Conservation (phyloP, 2,113 vertebrate genomes). For the Corythornis vintsioides region DNA sequence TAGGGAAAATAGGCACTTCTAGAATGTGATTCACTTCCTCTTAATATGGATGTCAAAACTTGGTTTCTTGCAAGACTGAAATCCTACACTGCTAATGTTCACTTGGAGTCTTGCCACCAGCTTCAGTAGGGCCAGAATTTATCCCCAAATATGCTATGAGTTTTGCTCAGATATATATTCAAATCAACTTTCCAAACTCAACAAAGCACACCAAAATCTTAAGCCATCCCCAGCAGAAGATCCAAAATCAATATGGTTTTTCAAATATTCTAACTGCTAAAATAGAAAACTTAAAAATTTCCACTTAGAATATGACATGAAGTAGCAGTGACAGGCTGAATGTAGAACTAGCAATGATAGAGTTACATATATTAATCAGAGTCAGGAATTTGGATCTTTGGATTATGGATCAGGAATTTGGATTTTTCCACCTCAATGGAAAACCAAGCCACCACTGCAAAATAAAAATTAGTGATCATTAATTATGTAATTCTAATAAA, state of each 20-base stretch:
- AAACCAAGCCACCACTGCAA: slow-evolving; percentile 27
- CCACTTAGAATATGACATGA: slow-evolving; percentile 20
- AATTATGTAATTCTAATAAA: not conserved
- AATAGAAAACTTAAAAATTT: slow-evolving; percentile 55
- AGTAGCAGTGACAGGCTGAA: slow-evolving; percentile 49
- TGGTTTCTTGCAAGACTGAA: not conserved
- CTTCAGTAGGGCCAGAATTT: not conserved
- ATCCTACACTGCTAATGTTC: slow-evolving; percentile 19
- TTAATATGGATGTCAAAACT: slow-evolving; percentile 28
- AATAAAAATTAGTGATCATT: slow-evolving; percentile 27
- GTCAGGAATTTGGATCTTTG: slow-evolving; percentile 47
- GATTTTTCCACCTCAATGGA: slow-evolving; percentile 10
- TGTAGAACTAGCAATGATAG: slow-evolving; percentile 33
- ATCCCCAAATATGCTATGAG: not conserved
- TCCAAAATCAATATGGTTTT: slow-evolving; percentile 61
- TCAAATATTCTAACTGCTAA: slow-evolving; percentile 50
- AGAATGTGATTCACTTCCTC: slow-evolving; percentile 19
- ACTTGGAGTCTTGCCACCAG: not conserved
- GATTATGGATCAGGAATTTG: slow-evolving; percentile 24
- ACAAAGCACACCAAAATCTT: slow-evolving; percentile 19
- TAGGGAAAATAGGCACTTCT: not conserved
- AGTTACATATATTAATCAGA: slow-evolving; percentile 55
- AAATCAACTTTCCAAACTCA: slow-evolving; percentile 33
- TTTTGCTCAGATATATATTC: slow-evolving; percentile 19
- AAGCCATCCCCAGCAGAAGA: slow-evolving; percentile 1